Percentiles rank a stretch among this genome's conserved stretches.
Evolutionary conservation across 2,888 invertebrate genomes (phyloP).

Genomic region (Clistopyga incitator): DNA sequence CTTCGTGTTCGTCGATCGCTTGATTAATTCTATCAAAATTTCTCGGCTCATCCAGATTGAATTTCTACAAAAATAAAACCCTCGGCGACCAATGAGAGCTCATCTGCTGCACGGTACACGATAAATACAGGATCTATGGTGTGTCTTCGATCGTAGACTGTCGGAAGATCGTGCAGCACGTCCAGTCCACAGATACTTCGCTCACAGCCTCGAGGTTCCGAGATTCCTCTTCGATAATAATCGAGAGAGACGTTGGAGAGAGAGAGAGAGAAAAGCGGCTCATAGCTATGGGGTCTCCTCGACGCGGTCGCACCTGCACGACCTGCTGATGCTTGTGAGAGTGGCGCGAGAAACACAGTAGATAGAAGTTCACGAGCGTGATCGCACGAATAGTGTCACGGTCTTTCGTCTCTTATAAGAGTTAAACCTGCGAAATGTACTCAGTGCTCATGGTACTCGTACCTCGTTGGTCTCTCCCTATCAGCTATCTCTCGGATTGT

Average conservation of each 20-base stretch:
- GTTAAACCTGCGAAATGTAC: slow-evolving; percentile 36
- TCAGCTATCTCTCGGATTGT: slow-evolving; percentile 4
- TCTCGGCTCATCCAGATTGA: slow-evolving; percentile 39
- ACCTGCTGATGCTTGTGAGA: slow-evolving; percentile 10
- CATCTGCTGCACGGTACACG: background rate
- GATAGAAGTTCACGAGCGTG: slow-evolving; percentile 67
- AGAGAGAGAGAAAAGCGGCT: slow-evolving; percentile 21
- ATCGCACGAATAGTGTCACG: slow-evolving; percentile 67
- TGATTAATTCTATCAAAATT: slow-evolving; percentile 55
- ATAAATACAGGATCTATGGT: slow-evolving; percentile 18
- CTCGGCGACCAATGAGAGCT: background rate
- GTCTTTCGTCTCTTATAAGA: slow-evolving; percentile 43
- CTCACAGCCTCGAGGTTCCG: slow-evolving; percentile 21
- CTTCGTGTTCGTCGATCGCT: slow-evolving; percentile 6
- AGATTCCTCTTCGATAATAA: slow-evolving; percentile 49
- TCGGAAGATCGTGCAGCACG: slow-evolving; percentile 49
- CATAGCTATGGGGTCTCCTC: slow-evolving; percentile 10
- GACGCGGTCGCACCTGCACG: slow-evolving; percentile 48
- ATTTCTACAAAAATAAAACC: slow-evolving; percentile 31
- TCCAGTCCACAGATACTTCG: slow-evolving; percentile 29
- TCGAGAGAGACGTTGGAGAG: slow-evolving; percentile 20
- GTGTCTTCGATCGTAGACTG: slow-evolving; percentile 29
- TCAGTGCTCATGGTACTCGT: slow-evolving; percentile 29
- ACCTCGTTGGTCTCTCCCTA: slow-evolving; percentile 1
- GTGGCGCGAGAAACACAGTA: slow-evolving; percentile 23